Conservation (phyloP, 2,113 vertebrate species). For the Sprattus sprattus region DNA sequence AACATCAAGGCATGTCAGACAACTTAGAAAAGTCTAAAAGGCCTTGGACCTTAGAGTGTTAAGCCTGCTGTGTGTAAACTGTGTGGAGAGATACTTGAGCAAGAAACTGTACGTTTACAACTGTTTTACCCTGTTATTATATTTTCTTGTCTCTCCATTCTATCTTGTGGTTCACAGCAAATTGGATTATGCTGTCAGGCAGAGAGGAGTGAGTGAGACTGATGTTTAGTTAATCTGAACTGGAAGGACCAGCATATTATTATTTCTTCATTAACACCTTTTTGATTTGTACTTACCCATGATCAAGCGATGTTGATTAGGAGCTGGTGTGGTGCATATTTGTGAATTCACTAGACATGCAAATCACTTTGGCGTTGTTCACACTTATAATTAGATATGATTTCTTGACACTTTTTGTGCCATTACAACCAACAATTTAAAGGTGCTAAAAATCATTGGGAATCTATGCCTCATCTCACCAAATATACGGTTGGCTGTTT, state of each 20-base stretch:
- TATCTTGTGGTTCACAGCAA: neutral
- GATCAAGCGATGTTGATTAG: slow-evolving; percentile 60
- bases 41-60: no score
- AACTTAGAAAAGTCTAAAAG: no score
- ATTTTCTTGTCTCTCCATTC: neutral
- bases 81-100: neutral
- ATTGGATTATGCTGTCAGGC: slow-evolving; percentile 20
- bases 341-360: slow-evolving; percentile 51
- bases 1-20: no score
- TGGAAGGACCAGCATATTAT: slow-evolving; percentile 45
- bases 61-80: neutral
- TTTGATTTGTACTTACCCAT: slow-evolving; percentile 59
- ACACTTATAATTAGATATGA: slow-evolving; percentile 68
- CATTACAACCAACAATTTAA: slow-evolving; percentile 51
- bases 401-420: slow-evolving; percentile 41
- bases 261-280: slow-evolving; percentile 67
- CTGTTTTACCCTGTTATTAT: neutral
- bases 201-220: slow-evolving; percentile 38
- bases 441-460: slow-evolving; percentile 52
- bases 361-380: slow-evolving; percentile 60
- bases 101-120: neutral
- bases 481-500: slow-evolving; percentile 30
- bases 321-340: slow-evolving; percentile 54
- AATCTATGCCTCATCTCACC: slow-evolving; percentile 30
- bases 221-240: slow-evolving; percentile 53